A percentile compares a stretch with the other conserved stretches of the same genome.
Conservation (phyloP, 2,113 vertebrate species). For the Potamarius usumacintae region DNA sequence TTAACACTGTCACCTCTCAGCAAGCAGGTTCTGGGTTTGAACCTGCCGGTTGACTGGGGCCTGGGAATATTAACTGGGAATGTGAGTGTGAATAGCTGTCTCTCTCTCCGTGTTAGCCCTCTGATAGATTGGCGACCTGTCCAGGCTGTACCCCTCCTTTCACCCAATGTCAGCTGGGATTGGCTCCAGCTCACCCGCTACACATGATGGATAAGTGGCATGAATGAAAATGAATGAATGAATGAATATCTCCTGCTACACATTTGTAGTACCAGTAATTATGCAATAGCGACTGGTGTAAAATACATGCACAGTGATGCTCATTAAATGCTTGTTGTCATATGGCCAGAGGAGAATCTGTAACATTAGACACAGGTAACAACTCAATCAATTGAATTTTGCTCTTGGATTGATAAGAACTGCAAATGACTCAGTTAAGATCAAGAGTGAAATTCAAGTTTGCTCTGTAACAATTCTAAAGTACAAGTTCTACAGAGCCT, state of each 20-base stretch:
- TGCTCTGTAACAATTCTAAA: constrained; percentile 55
- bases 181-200: too few species aligned
- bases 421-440: constrained; percentile 68
- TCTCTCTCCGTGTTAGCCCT: too few species aligned
- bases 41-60: too few species aligned
- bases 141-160: too few species aligned
- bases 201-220: too few species aligned
- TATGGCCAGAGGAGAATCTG: constrained; percentile 59
- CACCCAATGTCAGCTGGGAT: too few species aligned
- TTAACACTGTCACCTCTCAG: not conserved
- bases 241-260: constrained; percentile 39
- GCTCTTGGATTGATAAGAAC: constrained; percentile 60
- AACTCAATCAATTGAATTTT: constrained; percentile 52
- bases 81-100: too few species aligned
- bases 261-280: constrained; percentile 55
- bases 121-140: too few species aligned
- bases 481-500: constrained; percentile 44
- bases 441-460: constrained; percentile 53
- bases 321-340: constrained; percentile 60
- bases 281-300: constrained; percentile 57
- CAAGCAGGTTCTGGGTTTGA: too few species aligned
- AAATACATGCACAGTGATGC: constrained; percentile 64
- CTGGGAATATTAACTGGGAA: too few species aligned
- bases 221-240: too few species aligned
- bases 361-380: constrained; percentile 58